Conservation (phyloP, 1,140 invertebrate genomes). For the Hyphantria cunea region DNA sequence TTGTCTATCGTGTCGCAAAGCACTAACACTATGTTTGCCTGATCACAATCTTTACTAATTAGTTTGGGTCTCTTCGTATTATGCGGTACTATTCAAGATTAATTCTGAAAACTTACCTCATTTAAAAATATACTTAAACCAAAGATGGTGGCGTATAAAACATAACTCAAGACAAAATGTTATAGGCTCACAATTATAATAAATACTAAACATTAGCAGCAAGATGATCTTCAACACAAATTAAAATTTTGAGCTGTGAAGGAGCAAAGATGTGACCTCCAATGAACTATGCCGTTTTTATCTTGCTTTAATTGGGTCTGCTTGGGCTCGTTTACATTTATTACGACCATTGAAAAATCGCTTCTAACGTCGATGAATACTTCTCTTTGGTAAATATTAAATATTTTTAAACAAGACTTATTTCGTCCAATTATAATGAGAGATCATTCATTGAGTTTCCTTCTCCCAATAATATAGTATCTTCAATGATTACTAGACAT, state of each 20-base stretch:
- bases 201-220: conserved; percentile 27
- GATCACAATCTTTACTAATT: no score
- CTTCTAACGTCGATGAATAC: conserved; percentile 23
- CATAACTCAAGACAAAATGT: not conserved
- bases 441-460: conserved; percentile 8
- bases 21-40: no score
- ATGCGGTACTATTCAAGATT: no score
- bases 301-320: conserved; percentile 38
- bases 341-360: conserved; percentile 36
- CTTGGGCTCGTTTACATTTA: conserved; percentile 43
- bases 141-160: not conserved
- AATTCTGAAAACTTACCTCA: no score
- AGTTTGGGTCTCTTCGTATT: no score
- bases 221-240: conserved; percentile 36
- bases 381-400: conserved; percentile 6
- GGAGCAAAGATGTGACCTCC: conserved; percentile 27
- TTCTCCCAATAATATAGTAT: not conserved
- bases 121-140: not conserved
- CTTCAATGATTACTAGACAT: no score
- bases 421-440: conserved; percentile 1
- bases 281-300: conserved; percentile 27
- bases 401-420: conserved; percentile 18
- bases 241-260: conserved; percentile 38
- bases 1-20: no score
- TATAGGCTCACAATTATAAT: not conserved